Percentiles rank a stretch among this genome's conserved stretches.
Conservation (phyloP, 2,888 invertebrate species). For the Drosophila picticornis region DNA sequence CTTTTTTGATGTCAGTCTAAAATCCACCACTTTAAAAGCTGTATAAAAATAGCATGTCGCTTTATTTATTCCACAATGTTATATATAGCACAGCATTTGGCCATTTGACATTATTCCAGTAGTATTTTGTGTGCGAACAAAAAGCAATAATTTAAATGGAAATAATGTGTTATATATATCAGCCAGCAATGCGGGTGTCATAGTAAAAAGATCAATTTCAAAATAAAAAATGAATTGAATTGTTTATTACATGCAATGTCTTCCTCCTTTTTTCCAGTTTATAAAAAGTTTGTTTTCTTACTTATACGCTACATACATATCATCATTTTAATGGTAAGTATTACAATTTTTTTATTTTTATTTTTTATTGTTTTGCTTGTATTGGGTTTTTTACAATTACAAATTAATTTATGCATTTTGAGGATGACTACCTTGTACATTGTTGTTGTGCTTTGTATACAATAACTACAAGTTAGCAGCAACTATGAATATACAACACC, state of each 20-base stretch:
- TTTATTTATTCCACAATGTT: background rate
- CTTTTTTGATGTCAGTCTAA: constrained; percentile 22
- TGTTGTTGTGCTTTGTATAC: constrained; percentile 38
- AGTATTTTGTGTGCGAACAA: constrained; percentile 3
- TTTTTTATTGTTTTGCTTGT: constrained; percentile 58
- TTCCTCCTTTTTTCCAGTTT: constrained; percentile 31
- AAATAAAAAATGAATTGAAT: constrained; percentile 62
- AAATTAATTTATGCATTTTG: constrained; percentile 54
- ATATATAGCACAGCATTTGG: constrained; percentile 30
- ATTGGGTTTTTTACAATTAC: constrained; percentile 61
- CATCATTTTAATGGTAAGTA: constrained; percentile 43
- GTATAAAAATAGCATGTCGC: constrained; percentile 34
- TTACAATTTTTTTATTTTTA: constrained; percentile 37
- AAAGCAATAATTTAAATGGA: constrained; percentile 3
- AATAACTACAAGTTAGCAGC: constrained; percentile 26
- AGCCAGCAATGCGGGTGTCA: background rate
- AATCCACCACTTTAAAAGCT: constrained; percentile 22
- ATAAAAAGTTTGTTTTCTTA: constrained; percentile 40
- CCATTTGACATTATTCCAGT: constrained; percentile 42
- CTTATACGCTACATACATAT: constrained; percentile 53
- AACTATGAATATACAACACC: constrained; percentile 30
- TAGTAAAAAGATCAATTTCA: constrained; percentile 41
- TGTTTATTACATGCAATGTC: constrained; percentile 62
- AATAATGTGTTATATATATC: background rate
- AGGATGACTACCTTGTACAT: constrained; percentile 49